Evolutionary conservation across 64 coral and sea anemone genomes (phyloP).

Genomic region (Pocillopora damicornis): DNA sequence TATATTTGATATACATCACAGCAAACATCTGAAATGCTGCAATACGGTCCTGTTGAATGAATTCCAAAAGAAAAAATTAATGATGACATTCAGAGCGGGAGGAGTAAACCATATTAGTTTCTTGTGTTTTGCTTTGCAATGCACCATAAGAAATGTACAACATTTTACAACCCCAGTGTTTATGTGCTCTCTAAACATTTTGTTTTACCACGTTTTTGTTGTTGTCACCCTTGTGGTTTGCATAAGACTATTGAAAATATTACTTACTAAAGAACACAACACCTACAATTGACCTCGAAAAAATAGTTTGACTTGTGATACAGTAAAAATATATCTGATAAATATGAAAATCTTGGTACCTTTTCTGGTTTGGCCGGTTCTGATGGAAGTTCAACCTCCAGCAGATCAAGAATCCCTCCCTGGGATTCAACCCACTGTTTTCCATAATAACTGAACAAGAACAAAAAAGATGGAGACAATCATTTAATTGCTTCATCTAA

Average conservation of each 20-base stretch:
- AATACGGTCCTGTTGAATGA: slow-evolving; percentile 65
- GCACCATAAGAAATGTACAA: no score
- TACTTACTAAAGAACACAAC: no score
- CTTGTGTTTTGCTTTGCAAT: no score
- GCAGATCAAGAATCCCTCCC: slow-evolving; percentile 75
- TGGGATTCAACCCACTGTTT: slow-evolving; percentile 98
- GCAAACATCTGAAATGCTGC: slow-evolving; percentile 99
- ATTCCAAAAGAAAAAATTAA: not conserved
- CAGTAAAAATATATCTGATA: not conserved
- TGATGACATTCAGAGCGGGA: no score
- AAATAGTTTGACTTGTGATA: no score
- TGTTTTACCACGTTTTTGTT: no score
- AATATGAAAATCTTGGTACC: slow-evolving; percentile 4
- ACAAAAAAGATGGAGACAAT: not conserved
- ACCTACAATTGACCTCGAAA: no score
- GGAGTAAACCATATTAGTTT: no score
- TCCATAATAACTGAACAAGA: slow-evolving; percentile 68
- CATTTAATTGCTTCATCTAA: not conserved
- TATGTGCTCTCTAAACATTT: no score
- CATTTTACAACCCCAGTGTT: no score
- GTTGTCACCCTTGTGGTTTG: no score
- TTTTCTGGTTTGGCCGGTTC: slow-evolving; percentile 90
- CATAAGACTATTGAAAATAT: no score
- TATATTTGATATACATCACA: slow-evolving; percentile 97
- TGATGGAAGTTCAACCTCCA: slow-evolving; percentile 91